Evolutionary conservation across 2,113 vertebrate genomes (phyloP), one percentile per base, ranked within the genome.

Genomic region (Orycteropus afer): DNA sequence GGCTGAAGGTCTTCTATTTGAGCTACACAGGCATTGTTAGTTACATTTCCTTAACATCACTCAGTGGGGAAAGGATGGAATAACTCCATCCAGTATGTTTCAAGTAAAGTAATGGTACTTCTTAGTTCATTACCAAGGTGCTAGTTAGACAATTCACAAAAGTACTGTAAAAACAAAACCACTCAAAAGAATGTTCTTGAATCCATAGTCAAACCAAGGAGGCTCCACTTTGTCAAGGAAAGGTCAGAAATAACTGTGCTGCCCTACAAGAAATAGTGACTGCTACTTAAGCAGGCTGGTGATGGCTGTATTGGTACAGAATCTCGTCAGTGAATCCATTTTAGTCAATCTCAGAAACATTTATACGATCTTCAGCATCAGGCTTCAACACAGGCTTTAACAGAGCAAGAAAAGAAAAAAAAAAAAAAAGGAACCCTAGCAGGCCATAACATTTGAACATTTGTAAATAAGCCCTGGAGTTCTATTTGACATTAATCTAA

Each of bases 1-100:
- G 86, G 34, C 13, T 57, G 65, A 94, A 77, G 17, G 7, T 55
- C 80, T 86, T 91, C 94, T 71, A 34, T 91, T 71, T 59, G 25
- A 88, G 22, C 13, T 25, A 63, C n/a, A 18, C 20, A 10, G 27
- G 13, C 14, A 5, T 4, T 59, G 57, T 5, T 76, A 40, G 37
- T 89, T 80, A 42, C 2, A 49, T 17, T 7, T 79, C 11, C 20
- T 93, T 51, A 63, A 22, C 55, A 23, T 82, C 42, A 76, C 23
- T 82, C 74, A 63, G n/a, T 32, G 86, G 23, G 12, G 12, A 17
- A 73, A 81, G 23, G 69, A 63, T 34, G 18, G 78, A 79, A 32
- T 49, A 29, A 17, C 8, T 86, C 23, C 15, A 5, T 9, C 63
- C 8, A 53, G 10, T 55, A 34, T 18, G 23, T 59, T 86, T 53